These are phyloP conservation scores for Chionis minor DNA, from an alignment of 2,113 vertebrate genomes.

Conservation along the genomic window DNA sequence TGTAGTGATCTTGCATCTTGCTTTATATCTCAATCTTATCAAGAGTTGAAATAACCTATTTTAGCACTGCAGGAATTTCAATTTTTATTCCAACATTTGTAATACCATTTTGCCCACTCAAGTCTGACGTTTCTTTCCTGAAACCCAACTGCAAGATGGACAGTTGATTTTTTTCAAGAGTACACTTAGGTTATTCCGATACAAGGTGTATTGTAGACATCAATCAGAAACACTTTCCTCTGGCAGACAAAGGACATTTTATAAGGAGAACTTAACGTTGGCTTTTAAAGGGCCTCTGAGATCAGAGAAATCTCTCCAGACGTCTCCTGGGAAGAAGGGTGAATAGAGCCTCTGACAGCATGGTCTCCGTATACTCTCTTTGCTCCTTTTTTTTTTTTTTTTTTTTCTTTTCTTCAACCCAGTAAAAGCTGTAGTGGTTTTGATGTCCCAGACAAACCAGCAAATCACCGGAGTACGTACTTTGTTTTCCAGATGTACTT, in stretches of 20 bases:
- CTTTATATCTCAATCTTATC: no score
- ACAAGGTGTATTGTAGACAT: neutral
- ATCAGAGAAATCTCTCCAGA: neutral
- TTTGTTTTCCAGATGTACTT: neutral
- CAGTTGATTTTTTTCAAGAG: neutral
- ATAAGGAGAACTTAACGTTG: neutral
- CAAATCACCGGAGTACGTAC: neutral
- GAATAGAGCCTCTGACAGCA: neutral
- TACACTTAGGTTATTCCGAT: neutral
- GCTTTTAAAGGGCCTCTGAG: neutral
- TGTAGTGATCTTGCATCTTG: no score
- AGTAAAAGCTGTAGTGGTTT: neutral
- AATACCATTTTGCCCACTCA: neutral
- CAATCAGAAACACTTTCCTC: neutral
- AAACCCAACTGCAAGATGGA: neutral
- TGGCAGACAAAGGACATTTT: neutral
- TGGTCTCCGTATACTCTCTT: neutral
- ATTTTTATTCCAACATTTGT: neutral
- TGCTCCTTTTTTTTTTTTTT: neutral
- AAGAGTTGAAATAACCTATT: no score
- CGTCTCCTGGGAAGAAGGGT: neutral
- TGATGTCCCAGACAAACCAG: neutral
- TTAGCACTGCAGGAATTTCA: no score
- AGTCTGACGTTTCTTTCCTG: neutral
- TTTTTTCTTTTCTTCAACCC: neutral